A percentile compares a stretch with the other conserved stretches of the same genome.
Conservation (phyloP, 92 coral and sea anemone genomes). For the Blastomussa wellsi region DNA sequence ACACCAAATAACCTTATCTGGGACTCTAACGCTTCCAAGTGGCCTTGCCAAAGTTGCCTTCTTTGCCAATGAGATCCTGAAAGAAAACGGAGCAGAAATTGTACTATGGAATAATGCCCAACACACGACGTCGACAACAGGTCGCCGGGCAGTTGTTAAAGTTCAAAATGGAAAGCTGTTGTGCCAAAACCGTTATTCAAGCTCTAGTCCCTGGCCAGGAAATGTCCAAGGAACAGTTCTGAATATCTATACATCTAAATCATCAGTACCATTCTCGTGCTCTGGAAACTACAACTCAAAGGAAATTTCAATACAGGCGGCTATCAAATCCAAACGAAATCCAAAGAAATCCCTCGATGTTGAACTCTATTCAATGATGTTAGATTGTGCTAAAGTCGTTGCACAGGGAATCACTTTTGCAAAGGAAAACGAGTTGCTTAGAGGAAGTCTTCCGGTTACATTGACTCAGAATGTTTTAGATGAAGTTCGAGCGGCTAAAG, state of each 20-base stretch:
- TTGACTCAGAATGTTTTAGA: constrained; percentile 42
- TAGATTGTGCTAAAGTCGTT: constrained; percentile 48
- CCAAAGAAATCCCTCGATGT: constrained; percentile 26
- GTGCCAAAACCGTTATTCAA: constrained; percentile 35
- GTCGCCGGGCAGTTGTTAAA: constrained; percentile 32
- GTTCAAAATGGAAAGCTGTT: constrained; percentile 37
- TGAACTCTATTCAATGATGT: constrained; percentile 16
- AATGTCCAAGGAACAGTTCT: constrained; percentile 34
- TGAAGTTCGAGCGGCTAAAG: constrained; percentile 30
- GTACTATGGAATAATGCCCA: constrained; percentile 16
- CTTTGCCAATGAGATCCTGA: constrained; percentile 36
- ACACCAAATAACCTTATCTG: constrained; percentile 41
- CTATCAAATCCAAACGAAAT: constrained; percentile 38
- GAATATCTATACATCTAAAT: constrained; percentile 37
- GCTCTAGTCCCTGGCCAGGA: constrained; percentile 15
- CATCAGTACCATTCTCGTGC: constrained; percentile 48
- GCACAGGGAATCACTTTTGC: constrained; percentile 38
- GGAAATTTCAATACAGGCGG: constrained; percentile 43
- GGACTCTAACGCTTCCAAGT: constrained; percentile 35
- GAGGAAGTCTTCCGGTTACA: constrained; percentile 51
- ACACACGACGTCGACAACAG: not conserved
- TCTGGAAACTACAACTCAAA: constrained; percentile 47
- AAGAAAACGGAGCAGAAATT: constrained; percentile 41
- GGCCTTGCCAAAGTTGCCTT: constrained; percentile 36
- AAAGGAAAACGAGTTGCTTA: constrained; percentile 26